Percentiles rank a stretch among this genome's conserved stretches.
Conservation (phyloP, 2,113 vertebrate species). For the Bostrychus sinensis region DNA sequence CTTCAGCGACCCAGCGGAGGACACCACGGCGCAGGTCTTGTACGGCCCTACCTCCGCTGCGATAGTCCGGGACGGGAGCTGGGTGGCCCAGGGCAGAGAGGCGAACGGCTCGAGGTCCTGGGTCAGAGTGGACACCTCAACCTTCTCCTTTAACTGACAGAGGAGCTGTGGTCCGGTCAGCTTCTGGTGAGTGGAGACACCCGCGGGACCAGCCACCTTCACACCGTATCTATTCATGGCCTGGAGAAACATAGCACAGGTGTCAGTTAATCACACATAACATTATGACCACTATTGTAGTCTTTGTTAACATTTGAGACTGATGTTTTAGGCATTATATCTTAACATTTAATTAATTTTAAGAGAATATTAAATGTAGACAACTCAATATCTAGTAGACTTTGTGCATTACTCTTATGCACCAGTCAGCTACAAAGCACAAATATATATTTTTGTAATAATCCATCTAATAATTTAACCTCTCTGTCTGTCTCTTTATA, state of each 20-base stretch:
- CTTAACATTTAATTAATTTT: too few species aligned
- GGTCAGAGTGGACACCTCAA: conserved; percentile 70
- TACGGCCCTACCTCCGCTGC: conserved; percentile 73
- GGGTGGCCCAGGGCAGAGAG: conserved; percentile 67
- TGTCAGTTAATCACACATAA: too few species aligned
- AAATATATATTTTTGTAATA: too few species aligned
- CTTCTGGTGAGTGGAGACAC: conserved; percentile 34
- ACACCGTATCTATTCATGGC: conserved; percentile 83
- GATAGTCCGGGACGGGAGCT: conserved; percentile 66
- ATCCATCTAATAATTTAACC: too few species aligned
- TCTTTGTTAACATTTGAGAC: too few species aligned
- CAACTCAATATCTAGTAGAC: too few species aligned
- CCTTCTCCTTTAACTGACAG: conserved; percentile 73
- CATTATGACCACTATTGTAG: too few species aligned
- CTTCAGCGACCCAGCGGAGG: conserved; percentile 67
- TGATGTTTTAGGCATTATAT: too few species aligned
- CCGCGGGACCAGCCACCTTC: conserved; percentile 38
- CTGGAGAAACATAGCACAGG: conserved; percentile 38
- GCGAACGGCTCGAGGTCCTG: conserved; percentile 75
- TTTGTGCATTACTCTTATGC: too few species aligned
- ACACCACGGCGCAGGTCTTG: conserved; percentile 73
- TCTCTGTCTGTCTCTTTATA: too few species aligned
- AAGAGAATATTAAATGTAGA: too few species aligned
- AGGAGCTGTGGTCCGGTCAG: conserved; percentile 73
- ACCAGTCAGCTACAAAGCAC: too few species aligned